Evolutionary conservation across 1,140 invertebrate genomes (phyloP), one percentile per base, ranked within the genome.

Genomic region (Zaprionus tsacasi): DNA sequence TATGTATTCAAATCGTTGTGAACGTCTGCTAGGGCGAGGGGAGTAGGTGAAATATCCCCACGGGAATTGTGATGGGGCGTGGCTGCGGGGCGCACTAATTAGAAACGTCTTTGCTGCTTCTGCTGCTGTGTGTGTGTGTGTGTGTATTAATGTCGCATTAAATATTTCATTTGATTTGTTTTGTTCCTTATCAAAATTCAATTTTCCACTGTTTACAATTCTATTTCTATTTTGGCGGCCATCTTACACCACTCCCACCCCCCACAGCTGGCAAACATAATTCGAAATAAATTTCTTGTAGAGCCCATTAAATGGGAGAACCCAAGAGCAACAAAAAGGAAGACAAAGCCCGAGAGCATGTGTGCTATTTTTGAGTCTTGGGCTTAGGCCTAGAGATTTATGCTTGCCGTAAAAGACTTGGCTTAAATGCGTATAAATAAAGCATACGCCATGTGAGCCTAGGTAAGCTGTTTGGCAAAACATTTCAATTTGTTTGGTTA

Each of bases 101-200:
- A 87, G 80, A 88, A 87, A 78, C 57, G 83, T 75, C 70, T 83
- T 85, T 85, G 69, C 17, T 50, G 21, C 21, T 21, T 1, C 21
- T 21, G 21, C 21, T 21, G 21, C n/a, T 21, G 73, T 76, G 78
- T 63, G 81, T 70, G 21, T 21, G 73, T 76, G 21, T 21, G 73
- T 76, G 78, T 63, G 81, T 70, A 83, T 83, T 87, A 87, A 88
- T 87, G 80, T 78, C 70, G 77, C 83, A 87, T 87, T 83, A 80
- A 83, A 88, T 87, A 88, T 87, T 87, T 87, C 74, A 88, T 87
- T 87, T 88, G 83, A 83, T 83, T 83, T 80, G 68, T 79, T 82
- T 82, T 70, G 65, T 61, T 30, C 30, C 13, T 88, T 87, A 87
- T 87, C 82, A 88, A 87, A 87, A 87, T 80, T 83, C 80, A 87